A percentile compares a stretch with the other conserved stretches of the same genome.
phyloP scores from a whole-genome alignment of 2,113 vertebrate genomes.

The Cercopithecus mona region DNA sequence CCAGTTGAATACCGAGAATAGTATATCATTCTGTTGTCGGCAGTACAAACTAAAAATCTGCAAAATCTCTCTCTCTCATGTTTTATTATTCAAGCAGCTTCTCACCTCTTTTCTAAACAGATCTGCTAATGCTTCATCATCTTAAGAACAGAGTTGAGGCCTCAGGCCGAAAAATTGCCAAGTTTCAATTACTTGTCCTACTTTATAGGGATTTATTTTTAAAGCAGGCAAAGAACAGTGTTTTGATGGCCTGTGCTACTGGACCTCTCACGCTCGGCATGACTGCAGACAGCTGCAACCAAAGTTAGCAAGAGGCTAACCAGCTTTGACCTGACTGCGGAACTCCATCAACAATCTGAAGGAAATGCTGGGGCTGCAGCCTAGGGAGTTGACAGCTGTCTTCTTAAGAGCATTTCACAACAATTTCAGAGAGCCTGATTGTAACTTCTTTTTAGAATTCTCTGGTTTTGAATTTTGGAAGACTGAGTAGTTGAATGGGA shows the following conservation, averaged over 20 bases:
- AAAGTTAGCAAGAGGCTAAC: constrained; percentile 65
- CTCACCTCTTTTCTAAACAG: constrained; percentile 52
- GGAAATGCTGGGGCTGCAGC: neutral
- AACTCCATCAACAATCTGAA: constrained; percentile 43
- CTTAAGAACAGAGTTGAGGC: constrained; percentile 15
- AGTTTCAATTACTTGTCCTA: constrained; percentile 65
- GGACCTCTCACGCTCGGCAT: accelerated
- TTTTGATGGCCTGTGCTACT: neutral
- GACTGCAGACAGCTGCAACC: constrained; percentile 64
- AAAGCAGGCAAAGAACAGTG: neutral
- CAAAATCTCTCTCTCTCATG: neutral
- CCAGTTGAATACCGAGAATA: constrained; percentile 15
- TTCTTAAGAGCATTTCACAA: constrained; percentile 35
- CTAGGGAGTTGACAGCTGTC: constrained; percentile 43
- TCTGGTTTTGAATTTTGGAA: constrained; percentile 41
- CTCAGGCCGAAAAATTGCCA: constrained; percentile 60
- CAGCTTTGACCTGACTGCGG: neutral
- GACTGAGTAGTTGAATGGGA: neutral
- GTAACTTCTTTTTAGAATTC: neutral
- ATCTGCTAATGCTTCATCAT: constrained; percentile 57
- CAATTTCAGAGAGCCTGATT: neutral
- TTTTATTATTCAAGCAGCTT: constrained; percentile 67
- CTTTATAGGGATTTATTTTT: constrained; percentile 65
- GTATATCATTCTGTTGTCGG: constrained; percentile 11
- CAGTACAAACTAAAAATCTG: constrained; percentile 56